Percentiles rank a stretch among this genome's conserved stretches.
phyloP scores from a whole-genome alignment of 2,888 invertebrate genomes.

The Eucriotettix oculatus region DNA sequence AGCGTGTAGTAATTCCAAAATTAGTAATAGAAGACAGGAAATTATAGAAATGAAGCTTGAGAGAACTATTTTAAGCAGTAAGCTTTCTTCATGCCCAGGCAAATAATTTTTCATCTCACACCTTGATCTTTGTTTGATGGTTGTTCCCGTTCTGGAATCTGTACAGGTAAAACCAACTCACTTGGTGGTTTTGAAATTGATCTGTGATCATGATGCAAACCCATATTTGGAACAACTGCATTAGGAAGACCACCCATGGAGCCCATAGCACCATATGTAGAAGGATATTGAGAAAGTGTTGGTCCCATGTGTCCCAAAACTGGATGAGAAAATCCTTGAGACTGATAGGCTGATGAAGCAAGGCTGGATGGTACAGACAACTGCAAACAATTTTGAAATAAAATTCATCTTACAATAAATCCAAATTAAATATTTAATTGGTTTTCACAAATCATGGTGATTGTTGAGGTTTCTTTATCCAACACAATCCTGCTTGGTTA shows the following conservation, averaged over 20 bases:
- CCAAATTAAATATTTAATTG: not conserved
- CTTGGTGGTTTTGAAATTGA: constrained; percentile 38
- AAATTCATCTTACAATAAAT: not conserved
- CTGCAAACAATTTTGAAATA: constrained; percentile 26
- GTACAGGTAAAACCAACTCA: constrained; percentile 34
- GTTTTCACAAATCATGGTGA: too few species aligned
- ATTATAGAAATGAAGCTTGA: too few species aligned
- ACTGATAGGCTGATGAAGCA: constrained; percentile 41
- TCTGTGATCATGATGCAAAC: constrained; percentile 27
- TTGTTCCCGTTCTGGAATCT: constrained; percentile 24
- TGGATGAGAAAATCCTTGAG: constrained; percentile 51
- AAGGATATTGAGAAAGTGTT: constrained; percentile 29
- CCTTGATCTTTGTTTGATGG: constrained; percentile 30
- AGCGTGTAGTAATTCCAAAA: too few species aligned
- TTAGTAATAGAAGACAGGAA: too few species aligned
- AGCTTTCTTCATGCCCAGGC: not conserved
- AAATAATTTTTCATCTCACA: constrained; percentile 21
- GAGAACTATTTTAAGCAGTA: too few species aligned
- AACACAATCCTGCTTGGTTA: too few species aligned
- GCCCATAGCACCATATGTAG: constrained; percentile 30
- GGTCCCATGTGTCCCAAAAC: constrained; percentile 44
- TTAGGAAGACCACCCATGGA: constrained; percentile 25
- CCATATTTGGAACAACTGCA: constrained; percentile 32
- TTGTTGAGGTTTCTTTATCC: too few species aligned
- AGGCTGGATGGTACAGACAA: constrained; percentile 54